These are phyloP conservation scores for Kuschelorhynchus macadamiae DNA, from an alignment of 2,888 invertebrate genomes.

Conservation along the genomic window DNA sequence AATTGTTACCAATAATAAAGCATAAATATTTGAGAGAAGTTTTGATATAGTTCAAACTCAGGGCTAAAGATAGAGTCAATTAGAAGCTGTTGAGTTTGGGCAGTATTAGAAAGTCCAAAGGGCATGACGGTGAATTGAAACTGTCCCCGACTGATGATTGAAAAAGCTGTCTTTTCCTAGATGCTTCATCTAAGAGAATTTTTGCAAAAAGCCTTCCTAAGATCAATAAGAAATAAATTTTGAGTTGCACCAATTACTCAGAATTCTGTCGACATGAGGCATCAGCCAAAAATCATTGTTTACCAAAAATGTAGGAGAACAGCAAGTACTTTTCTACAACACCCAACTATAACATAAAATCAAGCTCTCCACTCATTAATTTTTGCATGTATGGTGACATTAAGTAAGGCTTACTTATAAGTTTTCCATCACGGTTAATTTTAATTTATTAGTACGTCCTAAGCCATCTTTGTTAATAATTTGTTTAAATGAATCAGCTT, in stretches of 20 bases:
- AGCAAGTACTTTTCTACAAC: slow-evolving; percentile 34
- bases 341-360: slow-evolving; percentile 40
- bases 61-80: slow-evolving; percentile 28
- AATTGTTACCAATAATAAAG: slow-evolving; percentile 53
- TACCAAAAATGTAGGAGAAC: slow-evolving; percentile 38
- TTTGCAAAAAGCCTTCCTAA: slow-evolving; percentile 43
- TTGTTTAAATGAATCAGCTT: background rate
- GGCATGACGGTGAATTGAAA: slow-evolving; percentile 50
- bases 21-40: slow-evolving; percentile 38
- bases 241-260: slow-evolving; percentile 2
- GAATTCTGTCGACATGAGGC: slow-evolving; percentile 43
- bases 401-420: slow-evolving; percentile 20
- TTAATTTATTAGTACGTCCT: slow-evolving; percentile 24
- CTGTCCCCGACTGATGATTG: slow-evolving; percentile 56
- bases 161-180: slow-evolving; percentile 59
- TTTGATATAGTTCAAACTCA: slow-evolving; percentile 14
- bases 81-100: slow-evolving; percentile 23
- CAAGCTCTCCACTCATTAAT: slow-evolving; percentile 38
- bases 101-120: slow-evolving; percentile 25
- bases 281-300: slow-evolving; percentile 46
- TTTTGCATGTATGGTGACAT: slow-evolving; percentile 44
- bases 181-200: slow-evolving; percentile 29
- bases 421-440: slow-evolving; percentile 25
- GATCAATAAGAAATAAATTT: slow-evolving; percentile 44
- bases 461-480: slow-evolving; percentile 8